phyloP scores from a whole-genome alignment of 1,140 invertebrate species.

The Euglossa dilemma region DNA sequence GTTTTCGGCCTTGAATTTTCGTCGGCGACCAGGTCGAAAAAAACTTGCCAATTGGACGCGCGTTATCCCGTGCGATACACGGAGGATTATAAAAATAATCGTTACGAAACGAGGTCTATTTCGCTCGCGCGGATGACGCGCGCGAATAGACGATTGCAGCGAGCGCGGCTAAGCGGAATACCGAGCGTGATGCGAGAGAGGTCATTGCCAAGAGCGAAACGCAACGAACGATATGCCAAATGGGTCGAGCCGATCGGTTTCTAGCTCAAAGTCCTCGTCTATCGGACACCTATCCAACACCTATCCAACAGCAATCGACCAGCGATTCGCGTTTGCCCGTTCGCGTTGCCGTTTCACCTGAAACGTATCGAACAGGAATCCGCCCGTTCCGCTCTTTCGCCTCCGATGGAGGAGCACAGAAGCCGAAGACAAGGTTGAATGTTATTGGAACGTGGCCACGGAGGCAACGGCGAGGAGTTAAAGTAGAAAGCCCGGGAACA shows the following conservation, averaged over 20 bases:
- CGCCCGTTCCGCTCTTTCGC: background rate
- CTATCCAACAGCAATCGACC: background rate
- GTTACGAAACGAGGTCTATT: too few relatives aligned
- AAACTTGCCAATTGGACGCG: too few relatives aligned
- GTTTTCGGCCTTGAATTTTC: constrained; percentile 11
- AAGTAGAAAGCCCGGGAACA: constrained; percentile 16
- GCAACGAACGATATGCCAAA: background rate
- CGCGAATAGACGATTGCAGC: too few relatives aligned
- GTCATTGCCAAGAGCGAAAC: background rate
- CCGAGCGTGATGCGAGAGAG: too few relatives aligned
- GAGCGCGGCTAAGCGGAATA: too few relatives aligned
- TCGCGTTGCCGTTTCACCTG: background rate
- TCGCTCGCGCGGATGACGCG: too few relatives aligned
- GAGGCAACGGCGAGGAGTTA: background rate
- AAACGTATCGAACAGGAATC: background rate
- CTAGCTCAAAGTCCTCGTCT: background rate
- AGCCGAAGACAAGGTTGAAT: background rate
- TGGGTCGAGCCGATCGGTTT: background rate
- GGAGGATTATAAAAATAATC: too few relatives aligned
- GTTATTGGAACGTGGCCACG: background rate
- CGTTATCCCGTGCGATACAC: too few relatives aligned
- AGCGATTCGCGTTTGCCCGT: background rate
- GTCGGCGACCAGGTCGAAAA: too few relatives aligned
- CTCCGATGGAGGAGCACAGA: background rate
- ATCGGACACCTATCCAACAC: too few relatives aligned